Conservation (phyloP, 2,888 invertebrate species). For the Melangyna quadrimaculata region DNA sequence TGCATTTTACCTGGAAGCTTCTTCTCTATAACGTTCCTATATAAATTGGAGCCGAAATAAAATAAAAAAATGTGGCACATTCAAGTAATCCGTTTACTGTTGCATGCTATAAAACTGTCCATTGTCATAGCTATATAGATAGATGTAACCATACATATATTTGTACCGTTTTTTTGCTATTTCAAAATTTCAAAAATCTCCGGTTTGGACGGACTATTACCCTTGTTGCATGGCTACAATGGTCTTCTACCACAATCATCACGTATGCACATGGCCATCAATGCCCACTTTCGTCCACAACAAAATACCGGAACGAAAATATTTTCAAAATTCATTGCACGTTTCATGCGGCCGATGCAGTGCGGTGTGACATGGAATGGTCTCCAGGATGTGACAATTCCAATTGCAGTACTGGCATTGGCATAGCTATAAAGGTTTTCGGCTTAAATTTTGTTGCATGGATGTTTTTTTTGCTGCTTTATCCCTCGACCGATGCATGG, state of each 20-base stretch:
- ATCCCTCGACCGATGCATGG: neutral
- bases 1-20: slow-evolving; percentile 50
- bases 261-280: slow-evolving; percentile 50
- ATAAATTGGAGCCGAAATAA: neutral
- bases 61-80: slow-evolving; percentile 25
- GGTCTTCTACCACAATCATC: slow-evolving; percentile 42
- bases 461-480: neutral
- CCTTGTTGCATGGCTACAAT: slow-evolving; percentile 38
- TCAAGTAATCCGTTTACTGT: slow-evolving; percentile 60
- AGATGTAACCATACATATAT: neutral
- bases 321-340: slow-evolving; percentile 60
- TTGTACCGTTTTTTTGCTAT: neutral
- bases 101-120: slow-evolving; percentile 27
- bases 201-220: slow-evolving; percentile 46
- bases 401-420: neutral
- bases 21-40: neutral
- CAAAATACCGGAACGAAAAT: slow-evolving; percentile 44
- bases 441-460: slow-evolving; percentile 7
- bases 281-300: slow-evolving; percentile 13
- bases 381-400: slow-evolving; percentile 18
- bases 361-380: slow-evolving; percentile 6
- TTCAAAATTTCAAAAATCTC: slow-evolving; percentile 25
- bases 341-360: slow-evolving; percentile 22
- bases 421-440: neutral
- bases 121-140: slow-evolving; percentile 11